These are phyloP conservation scores for Naso thynnoides DNA, from an alignment of 2,797 vertebrate species.

Conservation along the genomic window DNA sequence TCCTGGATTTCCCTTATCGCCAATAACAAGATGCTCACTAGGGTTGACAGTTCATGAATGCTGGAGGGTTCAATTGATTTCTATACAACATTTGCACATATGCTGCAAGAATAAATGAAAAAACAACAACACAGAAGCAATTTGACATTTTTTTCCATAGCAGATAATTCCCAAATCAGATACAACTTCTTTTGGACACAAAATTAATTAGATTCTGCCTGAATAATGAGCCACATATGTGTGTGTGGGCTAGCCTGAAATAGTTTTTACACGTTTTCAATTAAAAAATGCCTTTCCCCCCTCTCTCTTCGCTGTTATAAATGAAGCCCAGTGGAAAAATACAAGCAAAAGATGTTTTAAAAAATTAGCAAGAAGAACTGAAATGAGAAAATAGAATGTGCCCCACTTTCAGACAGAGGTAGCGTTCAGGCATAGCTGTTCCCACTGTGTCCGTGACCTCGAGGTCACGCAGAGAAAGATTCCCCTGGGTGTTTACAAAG, in stretches of 20 bases:
- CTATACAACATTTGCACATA: conserved; percentile 35
- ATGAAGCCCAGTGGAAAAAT: conserved; percentile 22
- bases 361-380: conserved; percentile 3
- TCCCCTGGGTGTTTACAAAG: conserved; percentile 64
- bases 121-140: conserved; percentile 33
- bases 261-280: conserved; percentile 46
- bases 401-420: conserved; percentile 17
- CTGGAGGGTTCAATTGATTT: conserved; percentile 57
- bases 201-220: conserved; percentile 60
- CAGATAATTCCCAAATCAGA: conserved; percentile 54
- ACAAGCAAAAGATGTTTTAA: not conserved
- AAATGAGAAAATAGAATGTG: conserved; percentile 15
- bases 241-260: conserved; percentile 9
- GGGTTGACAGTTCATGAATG: conserved; percentile 59
- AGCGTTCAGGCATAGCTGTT: conserved; percentile 26
- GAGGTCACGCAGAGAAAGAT: conserved; percentile 39
- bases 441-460: conserved; percentile 41
- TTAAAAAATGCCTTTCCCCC: conserved; percentile 29
- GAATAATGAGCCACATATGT: conserved; percentile 41
- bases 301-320: conserved; percentile 23
- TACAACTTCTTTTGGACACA: conserved; percentile 35
- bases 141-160: conserved; percentile 27
- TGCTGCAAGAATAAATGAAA: conserved; percentile 31
- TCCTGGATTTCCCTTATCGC: conserved; percentile 65
- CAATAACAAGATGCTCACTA: conserved; percentile 66